Percentiles rank a stretch among this genome's conserved stretches.
phyloP scores from a whole-genome alignment of 2,113 vertebrate genomes.

The Copsychus sechellarum region DNA sequence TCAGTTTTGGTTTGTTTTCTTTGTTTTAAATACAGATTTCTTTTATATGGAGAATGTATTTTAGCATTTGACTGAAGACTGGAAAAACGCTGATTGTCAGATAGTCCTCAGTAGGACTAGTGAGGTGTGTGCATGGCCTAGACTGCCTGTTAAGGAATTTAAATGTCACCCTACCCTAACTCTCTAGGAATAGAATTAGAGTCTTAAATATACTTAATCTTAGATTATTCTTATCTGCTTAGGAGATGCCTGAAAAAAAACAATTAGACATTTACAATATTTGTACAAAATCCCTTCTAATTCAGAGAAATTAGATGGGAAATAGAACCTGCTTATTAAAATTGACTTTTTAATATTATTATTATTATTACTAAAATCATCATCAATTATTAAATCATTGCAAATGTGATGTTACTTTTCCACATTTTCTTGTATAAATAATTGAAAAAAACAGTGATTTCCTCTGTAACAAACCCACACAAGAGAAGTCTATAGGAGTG shows the following conservation, averaged over 20 bases:
- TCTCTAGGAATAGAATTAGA: background rate
- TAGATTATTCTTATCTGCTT: background rate
- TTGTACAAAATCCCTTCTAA: background rate
- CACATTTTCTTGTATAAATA: background rate
- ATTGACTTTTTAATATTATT: background rate
- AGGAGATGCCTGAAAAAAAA: background rate
- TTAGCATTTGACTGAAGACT: background rate
- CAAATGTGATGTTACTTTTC: background rate
- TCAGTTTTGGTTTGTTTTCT: rapidly evolving
- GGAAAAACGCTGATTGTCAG: background rate
- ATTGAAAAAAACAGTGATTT: background rate
- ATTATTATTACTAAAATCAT: rapidly evolving
- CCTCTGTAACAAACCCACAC: background rate
- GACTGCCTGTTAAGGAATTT: background rate
- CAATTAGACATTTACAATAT: background rate
- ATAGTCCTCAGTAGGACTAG: background rate
- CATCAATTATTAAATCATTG: background rate
- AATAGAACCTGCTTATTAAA: background rate
- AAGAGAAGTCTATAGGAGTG: background rate
- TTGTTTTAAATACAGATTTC: background rate
- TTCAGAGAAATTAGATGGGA: background rate
- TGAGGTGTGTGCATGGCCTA: background rate
- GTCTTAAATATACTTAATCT: background rate
- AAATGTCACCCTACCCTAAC: background rate
- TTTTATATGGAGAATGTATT: background rate